Conservation (phyloP, 37 sponge, comb jelly and placozoan species). For the Aplysina aerophoba region DNA sequence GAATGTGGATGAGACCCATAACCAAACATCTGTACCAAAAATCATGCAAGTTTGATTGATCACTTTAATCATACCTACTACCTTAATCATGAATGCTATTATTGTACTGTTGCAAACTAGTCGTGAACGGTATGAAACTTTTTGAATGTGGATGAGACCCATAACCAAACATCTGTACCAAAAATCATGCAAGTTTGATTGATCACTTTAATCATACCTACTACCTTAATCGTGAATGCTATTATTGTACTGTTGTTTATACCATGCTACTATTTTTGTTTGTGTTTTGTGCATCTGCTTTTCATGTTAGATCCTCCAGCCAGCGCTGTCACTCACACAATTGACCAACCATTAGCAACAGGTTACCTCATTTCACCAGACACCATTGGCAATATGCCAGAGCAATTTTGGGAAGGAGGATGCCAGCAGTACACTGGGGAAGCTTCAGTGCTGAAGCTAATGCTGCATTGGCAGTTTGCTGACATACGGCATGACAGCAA, state of each 20-base stretch:
- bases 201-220: no score
- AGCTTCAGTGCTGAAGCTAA: slow-evolving; percentile 25
- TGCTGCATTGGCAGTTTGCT: slow-evolving; percentile 72
- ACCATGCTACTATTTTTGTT: background rate
- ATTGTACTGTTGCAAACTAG: no score
- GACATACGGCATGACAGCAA: slow-evolving; percentile 44
- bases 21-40: no score
- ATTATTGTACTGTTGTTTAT: background rate
- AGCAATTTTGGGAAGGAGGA: slow-evolving; percentile 63
- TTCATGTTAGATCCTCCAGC: slow-evolving; percentile 24
- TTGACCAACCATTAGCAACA: slow-evolving; percentile 66
- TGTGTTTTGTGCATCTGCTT: background rate
- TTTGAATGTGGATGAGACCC: no score
- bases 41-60: no score
- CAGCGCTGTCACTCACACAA: slow-evolving; percentile 9
- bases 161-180: no score
- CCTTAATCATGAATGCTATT: no score
- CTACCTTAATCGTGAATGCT: no score
- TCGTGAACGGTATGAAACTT: no score
- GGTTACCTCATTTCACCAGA: slow-evolving; percentile 80
- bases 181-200: no score
- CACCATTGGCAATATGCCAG: slow-evolving; percentile 66
- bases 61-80: no score
- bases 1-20: no score
- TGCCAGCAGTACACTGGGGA: slow-evolving; percentile 31